phyloP scores from a whole-genome alignment of 2,113 vertebrate genomes.

The Rhodinocichla rosea region DNA sequence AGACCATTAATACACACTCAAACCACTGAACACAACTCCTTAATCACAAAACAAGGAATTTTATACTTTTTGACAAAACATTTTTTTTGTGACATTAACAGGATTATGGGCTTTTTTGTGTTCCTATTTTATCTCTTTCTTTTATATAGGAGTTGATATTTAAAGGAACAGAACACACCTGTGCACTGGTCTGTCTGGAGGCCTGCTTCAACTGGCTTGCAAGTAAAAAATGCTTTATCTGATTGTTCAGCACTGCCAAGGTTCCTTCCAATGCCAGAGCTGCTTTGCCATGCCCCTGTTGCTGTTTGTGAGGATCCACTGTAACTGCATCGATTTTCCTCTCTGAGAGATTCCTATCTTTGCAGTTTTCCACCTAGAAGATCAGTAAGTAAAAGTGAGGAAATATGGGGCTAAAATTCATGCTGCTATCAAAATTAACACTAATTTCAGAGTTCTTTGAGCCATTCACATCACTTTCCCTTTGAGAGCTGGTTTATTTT shows the following conservation, averaged over 20 bases:
- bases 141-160: not conserved
- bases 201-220: not conserved
- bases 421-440: not conserved
- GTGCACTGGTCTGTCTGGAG: not conserved
- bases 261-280: not conserved
- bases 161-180: not conserved
- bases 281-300: not conserved
- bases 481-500: not conserved
- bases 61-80: not conserved
- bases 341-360: not conserved
- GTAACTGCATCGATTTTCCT: not conserved
- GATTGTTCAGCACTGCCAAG: not conserved
- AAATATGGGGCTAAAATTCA: not conserved
- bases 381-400: not conserved
- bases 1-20: not conserved
- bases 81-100: not conserved
- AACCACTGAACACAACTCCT: not conserved
- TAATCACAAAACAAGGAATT: not conserved
- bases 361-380: not conserved
- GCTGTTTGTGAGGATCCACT: not conserved
- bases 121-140: not conserved
- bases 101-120: not conserved
- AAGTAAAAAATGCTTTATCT: conserved; percentile 7
- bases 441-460: not conserved
- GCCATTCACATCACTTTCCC: not conserved